Percentiles rank a stretch among this genome's conserved stretches.
These are phyloP conservation scores for Lochmaea crataegi DNA, from an alignment of 2,888 invertebrate species.

Conservation along the genomic window DNA sequence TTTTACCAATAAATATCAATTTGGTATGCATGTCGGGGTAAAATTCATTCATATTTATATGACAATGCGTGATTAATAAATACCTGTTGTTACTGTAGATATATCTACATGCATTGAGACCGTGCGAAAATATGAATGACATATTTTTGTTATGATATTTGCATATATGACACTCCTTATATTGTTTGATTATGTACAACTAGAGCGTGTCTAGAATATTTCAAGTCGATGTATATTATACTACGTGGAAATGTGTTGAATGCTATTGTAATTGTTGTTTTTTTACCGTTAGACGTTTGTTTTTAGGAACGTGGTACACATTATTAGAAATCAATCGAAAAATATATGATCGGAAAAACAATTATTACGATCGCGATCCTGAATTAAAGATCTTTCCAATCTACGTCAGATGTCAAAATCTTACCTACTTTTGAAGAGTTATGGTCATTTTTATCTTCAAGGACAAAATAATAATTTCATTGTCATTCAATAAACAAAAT, in stretches of 20 bases:
- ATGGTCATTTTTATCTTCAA: too few relatives aligned
- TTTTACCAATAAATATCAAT: conserved; percentile 39
- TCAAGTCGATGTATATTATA: conserved; percentile 33
- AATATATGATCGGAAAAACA: background rate
- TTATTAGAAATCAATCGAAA: background rate
- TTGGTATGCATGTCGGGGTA: conserved; percentile 44
- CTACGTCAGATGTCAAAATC: too few relatives aligned
- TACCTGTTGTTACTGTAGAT: conserved; percentile 53
- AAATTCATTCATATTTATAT: conserved; percentile 55
- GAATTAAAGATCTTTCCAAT: too few relatives aligned
- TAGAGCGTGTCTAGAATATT: conserved; percentile 44
- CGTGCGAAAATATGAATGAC: conserved; percentile 60
- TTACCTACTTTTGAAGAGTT: too few relatives aligned
- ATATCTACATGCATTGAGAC: conserved; percentile 49
- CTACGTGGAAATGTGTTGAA: conserved; percentile 14
- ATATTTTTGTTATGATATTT: conserved; percentile 56
- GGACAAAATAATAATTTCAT: too few relatives aligned
- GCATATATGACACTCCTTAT: conserved; percentile 54
- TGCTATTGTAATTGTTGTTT: background rate
- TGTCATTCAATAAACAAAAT: too few relatives aligned
- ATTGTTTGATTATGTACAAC: conserved; percentile 52
- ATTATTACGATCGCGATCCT: too few relatives aligned
- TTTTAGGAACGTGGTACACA: conserved; percentile 7
- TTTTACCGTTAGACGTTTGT: conserved; percentile 8
- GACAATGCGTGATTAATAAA: conserved; percentile 51